phyloP scores from a whole-genome alignment of 1,140 invertebrate genomes.

The Drosophila lacertosa region DNA sequence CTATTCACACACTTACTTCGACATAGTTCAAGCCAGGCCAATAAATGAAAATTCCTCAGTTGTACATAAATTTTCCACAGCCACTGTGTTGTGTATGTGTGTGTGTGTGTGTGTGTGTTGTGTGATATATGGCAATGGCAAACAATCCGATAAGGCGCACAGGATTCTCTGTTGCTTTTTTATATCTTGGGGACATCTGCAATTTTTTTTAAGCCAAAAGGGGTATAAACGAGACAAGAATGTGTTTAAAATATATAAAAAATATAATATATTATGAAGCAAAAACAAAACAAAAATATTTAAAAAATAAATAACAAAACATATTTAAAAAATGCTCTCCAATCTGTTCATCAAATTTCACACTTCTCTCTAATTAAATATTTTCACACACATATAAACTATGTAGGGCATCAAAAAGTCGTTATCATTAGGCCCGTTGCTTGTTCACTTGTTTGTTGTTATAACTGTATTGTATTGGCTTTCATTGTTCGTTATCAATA shows the following conservation, averaged over 20 bases:
- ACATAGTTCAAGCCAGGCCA: neutral
- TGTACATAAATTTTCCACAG: constrained; percentile 61
- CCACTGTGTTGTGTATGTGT: no score
- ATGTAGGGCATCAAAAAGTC: neutral
- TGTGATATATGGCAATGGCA: constrained; percentile 58
- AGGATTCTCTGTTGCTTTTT: constrained; percentile 17
- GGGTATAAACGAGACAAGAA: neutral
- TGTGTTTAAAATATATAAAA: neutral
- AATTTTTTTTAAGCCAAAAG: constrained; percentile 11
- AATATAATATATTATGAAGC: no score
- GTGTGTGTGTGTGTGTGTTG: no score
- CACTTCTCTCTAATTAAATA: no score
- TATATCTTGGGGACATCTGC: neutral
- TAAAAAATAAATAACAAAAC: neutral
- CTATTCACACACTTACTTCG: constrained; percentile 2
- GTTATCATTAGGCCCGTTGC: no score
- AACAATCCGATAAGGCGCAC: constrained; percentile 54
- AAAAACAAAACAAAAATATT: neutral
- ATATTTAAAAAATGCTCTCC: no score
- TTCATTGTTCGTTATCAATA: constrained; percentile 74
- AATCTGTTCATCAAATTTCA: no score
- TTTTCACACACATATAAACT: neutral
- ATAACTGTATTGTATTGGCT: constrained; percentile 56
- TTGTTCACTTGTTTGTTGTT: constrained; percentile 6
- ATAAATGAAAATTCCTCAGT: constrained; percentile 72